These are phyloP conservation scores for Polypedilum vanderplanki DNA, from an alignment of 1,140 invertebrate genomes.

Conservation along the genomic window DNA sequence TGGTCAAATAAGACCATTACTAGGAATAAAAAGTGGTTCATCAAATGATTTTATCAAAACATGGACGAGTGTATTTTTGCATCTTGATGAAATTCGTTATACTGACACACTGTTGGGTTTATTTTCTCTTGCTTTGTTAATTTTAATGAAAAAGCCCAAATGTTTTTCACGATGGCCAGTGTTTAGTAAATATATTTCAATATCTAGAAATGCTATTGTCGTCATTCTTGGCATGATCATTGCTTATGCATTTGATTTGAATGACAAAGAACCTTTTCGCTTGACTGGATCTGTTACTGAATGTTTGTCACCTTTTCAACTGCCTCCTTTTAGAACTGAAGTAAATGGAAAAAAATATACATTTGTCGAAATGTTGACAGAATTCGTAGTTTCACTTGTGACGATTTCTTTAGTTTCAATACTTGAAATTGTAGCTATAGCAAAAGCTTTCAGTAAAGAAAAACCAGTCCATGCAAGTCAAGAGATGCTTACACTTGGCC, in stretches of 20 bases:
- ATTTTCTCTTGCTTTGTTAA: not conserved
- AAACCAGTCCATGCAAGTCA: slow-evolving; percentile 73
- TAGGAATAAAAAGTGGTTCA: slow-evolving; percentile 57
- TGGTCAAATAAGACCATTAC: slow-evolving; percentile 76
- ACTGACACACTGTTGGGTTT: not conserved
- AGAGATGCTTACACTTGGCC: slow-evolving; percentile 74
- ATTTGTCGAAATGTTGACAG: slow-evolving; percentile 55
- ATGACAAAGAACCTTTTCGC: slow-evolving; percentile 52
- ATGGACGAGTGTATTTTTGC: not conserved
- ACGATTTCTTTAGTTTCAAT: slow-evolving; percentile 69
- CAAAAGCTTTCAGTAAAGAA: slow-evolving; percentile 73
- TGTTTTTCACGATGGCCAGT: slow-evolving; percentile 55
- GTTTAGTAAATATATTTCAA: slow-evolving; percentile 76
- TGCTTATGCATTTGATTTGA: slow-evolving; percentile 52
- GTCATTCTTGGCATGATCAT: slow-evolving; percentile 63
- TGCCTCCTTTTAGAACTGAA: slow-evolving; percentile 57
- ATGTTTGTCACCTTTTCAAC: slow-evolving; percentile 55
- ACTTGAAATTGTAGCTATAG: slow-evolving; percentile 75
- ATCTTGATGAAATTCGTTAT: not conserved
- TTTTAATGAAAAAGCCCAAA: not conserved
- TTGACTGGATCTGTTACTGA: slow-evolving; percentile 57
- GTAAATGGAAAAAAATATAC: slow-evolving; percentile 43
- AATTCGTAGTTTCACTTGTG: slow-evolving; percentile 55
- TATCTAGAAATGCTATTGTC: slow-evolving; percentile 67
- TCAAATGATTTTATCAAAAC: not conserved